A percentile compares a stretch with the other conserved stretches of the same genome.
These are phyloP conservation scores for Rallus crepitans DNA, from an alignment of 2,797 vertebrate species.

Conservation along the genomic window DNA sequence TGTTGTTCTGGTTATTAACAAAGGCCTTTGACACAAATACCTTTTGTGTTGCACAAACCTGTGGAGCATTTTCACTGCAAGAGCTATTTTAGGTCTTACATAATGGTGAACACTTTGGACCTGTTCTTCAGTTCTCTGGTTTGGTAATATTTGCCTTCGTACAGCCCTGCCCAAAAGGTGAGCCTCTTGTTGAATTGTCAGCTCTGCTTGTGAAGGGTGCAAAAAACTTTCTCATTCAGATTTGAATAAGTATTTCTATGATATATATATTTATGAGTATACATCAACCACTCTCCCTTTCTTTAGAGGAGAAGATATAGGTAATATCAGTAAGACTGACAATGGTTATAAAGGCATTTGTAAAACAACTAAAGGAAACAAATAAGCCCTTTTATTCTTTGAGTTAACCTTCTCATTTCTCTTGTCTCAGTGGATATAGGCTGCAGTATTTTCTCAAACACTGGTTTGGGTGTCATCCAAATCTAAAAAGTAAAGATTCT, in stretches of 20 bases:
- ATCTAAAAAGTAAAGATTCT: background rate
- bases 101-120: background rate
- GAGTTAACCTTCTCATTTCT: background rate
- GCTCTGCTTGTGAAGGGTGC: background rate
- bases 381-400: background rate
- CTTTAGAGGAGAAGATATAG: background rate
- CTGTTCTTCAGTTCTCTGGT: background rate
- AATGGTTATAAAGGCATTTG: background rate
- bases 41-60: background rate
- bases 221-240: background rate
- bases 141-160: rapidly evolving
- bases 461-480: background rate
- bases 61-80: background rate
- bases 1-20: background rate
- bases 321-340: background rate
- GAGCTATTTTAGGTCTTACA: background rate
- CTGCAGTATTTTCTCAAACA: background rate
- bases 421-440: background rate
- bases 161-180: background rate
- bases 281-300: background rate
- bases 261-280: background rate
- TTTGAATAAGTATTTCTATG: background rate
- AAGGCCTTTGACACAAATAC: background rate
- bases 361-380: background rate
- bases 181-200: background rate